A percentile compares a stretch with the other conserved stretches of the same genome.
phyloP scores from a whole-genome alignment of 2,797 vertebrate species.

The Pteronotus mesoamericanus region DNA sequence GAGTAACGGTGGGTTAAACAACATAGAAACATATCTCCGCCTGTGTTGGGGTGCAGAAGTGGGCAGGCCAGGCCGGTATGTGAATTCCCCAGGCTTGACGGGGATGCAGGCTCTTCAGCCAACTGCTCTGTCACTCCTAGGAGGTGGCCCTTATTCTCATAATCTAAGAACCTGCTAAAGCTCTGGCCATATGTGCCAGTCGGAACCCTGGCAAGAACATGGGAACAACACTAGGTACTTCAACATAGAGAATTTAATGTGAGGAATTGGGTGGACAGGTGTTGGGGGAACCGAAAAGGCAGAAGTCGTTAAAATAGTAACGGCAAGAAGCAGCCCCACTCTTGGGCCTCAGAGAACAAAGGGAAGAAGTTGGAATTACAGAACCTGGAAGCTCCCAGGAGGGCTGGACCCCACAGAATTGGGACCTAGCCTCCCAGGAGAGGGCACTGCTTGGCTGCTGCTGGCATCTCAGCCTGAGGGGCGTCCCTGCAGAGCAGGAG shows the following conservation, averaged over 20 bases:
- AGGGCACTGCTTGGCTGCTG: background rate
- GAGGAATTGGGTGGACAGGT: background rate
- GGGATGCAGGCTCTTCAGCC: background rate
- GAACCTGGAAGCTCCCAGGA: background rate
- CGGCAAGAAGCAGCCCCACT: background rate
- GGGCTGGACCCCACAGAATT: no score
- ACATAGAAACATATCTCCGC: background rate
- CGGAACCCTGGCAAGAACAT: no score
- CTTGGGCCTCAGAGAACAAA: no score
- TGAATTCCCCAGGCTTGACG: background rate
- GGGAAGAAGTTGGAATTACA: background rate
- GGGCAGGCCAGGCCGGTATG: rapidly evolving
- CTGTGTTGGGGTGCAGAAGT: no score
- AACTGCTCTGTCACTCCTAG: rapidly evolving
- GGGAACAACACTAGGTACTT: background rate
- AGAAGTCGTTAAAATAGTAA: background rate
- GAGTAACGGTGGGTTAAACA: background rate
- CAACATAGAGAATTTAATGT: background rate
- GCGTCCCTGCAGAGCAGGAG: background rate
- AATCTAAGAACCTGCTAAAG: background rate
- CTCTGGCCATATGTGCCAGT: background rate
- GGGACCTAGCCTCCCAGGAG: background rate
- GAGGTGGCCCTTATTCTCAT: background rate
- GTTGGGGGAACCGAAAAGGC: background rate
- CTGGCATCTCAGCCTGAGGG: background rate